phyloP scores from a whole-genome alignment of 2,113 vertebrate species.

The Proterorhinus semilunaris region DNA sequence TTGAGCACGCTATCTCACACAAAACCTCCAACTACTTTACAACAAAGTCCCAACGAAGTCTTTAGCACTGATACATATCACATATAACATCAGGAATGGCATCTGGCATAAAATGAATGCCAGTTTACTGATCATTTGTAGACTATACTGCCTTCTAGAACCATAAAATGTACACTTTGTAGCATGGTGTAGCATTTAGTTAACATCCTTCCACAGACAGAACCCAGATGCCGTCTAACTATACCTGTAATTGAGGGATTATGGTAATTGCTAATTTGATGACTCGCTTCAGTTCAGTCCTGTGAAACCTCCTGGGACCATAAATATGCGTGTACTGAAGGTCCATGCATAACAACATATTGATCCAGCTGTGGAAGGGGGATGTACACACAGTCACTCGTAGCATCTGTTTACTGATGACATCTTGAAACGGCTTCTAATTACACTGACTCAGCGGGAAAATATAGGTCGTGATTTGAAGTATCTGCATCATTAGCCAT shows the following conservation, averaged over 20 bases:
- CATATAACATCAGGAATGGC: neutral
- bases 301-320: neutral
- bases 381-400: slow-evolving; percentile 14
- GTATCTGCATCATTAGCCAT: neutral
- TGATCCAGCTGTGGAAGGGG: slow-evolving; percentile 48
- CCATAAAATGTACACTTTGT: neutral
- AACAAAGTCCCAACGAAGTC: neutral
- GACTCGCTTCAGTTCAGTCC: neutral
- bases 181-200: neutral
- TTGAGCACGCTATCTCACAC: too few relatives aligned
- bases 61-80: neutral
- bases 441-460: neutral
- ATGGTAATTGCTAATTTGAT: neutral
- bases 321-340: slow-evolving; percentile 5
- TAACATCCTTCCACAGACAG: neutral
- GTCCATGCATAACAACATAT: slow-evolving; percentile 3
- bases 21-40: too few relatives aligned
- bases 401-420: slow-evolving; percentile 36
- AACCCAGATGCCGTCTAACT: neutral
- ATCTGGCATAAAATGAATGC: neutral
- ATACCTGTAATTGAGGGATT: neutral
- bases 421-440: neutral
- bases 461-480: neutral
- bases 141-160: too few relatives aligned
- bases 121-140: too few relatives aligned